Evolutionary conservation across 2,113 vertebrate genomes (phyloP), one percentile per base, ranked within the genome.

Genomic region (Vidua chalybeata): DNA sequence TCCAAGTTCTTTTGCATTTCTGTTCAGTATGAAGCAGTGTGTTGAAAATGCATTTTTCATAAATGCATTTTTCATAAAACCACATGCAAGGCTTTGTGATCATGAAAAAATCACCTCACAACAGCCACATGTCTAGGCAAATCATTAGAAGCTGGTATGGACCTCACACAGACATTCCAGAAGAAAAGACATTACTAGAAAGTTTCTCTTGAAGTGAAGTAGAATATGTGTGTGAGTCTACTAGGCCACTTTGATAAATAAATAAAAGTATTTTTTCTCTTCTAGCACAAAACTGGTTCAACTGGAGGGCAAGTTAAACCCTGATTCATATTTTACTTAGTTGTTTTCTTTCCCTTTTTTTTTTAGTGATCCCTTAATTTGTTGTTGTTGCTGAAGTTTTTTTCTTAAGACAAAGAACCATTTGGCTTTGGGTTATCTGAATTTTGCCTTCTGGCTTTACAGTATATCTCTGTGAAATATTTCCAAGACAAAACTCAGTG

Each of bases 1-100:
- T 97, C 89, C 96, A 97, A 97, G 93, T 97, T 97, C 94, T 97
- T 97, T 97, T 96, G 72, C 67, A 52, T 97, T 98, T 98, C 92
- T 97, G 80, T 72, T 97, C 87, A 74, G 15, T 91, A 87, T 94
- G 18, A 69, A 97, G 69, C 86, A 94, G 33, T 75, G 80, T 97
- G 94, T 97, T 97, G 94, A 97, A 97, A 97, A 95, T 90, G 72
- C 72, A 58, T 92, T 96, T 95, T 98, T 97, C 92, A 95, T 96
- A 97, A 97, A 94, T 89, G 67, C 74, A 52, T 91, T 96, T 96
- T 98, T 97, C 94, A 93, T 96, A 93, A 95, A 98, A 97, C 96
- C 97, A 97, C 96, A 97, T 97, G 96, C 93, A 96, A 94, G 86
- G 62, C 82, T 96, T 97, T 97, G 88, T 93, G 95, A 96, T 96